Conservation (phyloP, 2,888 invertebrate species). For the Entomobrya multifasciata region DNA sequence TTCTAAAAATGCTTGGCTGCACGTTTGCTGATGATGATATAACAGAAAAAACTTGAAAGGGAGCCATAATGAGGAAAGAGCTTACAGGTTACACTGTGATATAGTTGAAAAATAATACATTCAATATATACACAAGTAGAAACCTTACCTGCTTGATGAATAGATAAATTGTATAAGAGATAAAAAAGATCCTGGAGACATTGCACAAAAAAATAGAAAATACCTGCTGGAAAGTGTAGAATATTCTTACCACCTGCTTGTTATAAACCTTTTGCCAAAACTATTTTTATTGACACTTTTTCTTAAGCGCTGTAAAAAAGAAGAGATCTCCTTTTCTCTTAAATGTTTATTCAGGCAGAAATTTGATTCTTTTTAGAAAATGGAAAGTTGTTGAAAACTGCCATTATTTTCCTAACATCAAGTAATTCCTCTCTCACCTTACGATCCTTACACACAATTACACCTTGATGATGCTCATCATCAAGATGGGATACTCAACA, state of each 20-base stretch:
- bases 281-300: slow-evolving; percentile 69
- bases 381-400: slow-evolving; percentile 60
- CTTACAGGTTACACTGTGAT: slow-evolving; percentile 54
- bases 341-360: neutral
- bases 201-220: slow-evolving; percentile 3
- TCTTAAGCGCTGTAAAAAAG: neutral
- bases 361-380: slow-evolving; percentile 66
- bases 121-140: too few relatives aligned
- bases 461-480: slow-evolving; percentile 60
- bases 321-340: neutral
- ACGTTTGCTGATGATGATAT: neutral
- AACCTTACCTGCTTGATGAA: too few relatives aligned
- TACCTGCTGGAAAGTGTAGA: slow-evolving; percentile 6
- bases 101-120: too few relatives aligned
- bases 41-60: slow-evolving; percentile 58
- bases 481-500: slow-evolving; percentile 14
- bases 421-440: slow-evolving; percentile 64
- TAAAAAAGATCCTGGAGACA: slow-evolving; percentile 56
- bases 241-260: slow-evolving; percentile 40
- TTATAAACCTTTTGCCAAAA: slow-evolving; percentile 54
- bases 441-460: slow-evolving; percentile 55
- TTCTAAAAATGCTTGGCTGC: neutral
- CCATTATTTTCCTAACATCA: slow-evolving; percentile 65
- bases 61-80: slow-evolving; percentile 67
- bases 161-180: too few relatives aligned